phyloP scores from a whole-genome alignment of 2,797 vertebrate genomes.

The Carduelis carduelis region DNA sequence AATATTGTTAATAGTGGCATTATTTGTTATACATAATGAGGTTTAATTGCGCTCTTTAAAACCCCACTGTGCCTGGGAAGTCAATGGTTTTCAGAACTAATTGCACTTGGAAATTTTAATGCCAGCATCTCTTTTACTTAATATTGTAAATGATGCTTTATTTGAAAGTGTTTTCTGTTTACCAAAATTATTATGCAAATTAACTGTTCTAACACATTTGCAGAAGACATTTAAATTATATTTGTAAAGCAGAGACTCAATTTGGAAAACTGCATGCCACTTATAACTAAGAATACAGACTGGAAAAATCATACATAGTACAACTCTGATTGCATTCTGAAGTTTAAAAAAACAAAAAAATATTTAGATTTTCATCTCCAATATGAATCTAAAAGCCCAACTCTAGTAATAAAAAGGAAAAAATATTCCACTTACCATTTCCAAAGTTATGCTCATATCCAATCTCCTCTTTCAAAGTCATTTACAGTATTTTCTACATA shows the following conservation, averaged over 20 bases:
- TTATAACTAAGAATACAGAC: not conserved
- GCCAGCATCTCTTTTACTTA: not conserved
- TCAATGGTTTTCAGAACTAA: not conserved
- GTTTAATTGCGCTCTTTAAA: constrained; percentile 36
- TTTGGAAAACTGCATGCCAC: not conserved
- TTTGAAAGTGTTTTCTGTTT: constrained; percentile 4
- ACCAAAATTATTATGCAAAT: constrained; percentile 10
- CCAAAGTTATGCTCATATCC: not conserved
- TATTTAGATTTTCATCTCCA: not conserved
- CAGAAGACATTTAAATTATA: not conserved
- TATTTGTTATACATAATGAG: constrained; percentile 14
- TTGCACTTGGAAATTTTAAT: not conserved
- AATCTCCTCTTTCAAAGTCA: not conserved
- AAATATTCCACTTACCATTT: not conserved
- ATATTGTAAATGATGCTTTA: not conserved
- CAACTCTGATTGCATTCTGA: not conserved
- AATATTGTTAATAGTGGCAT: not conserved
- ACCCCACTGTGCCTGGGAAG: not conserved
- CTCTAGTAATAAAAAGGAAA: not conserved
- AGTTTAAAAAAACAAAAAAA: not conserved
- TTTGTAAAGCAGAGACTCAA: constrained; percentile 7
- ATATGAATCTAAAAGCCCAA: not conserved
- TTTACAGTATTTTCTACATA: not conserved
- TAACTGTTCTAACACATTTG: not conserved
- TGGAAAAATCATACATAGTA: not conserved